phyloP scores from a whole-genome alignment of 2,888 invertebrate genomes.

The Hyles lineata region DNA sequence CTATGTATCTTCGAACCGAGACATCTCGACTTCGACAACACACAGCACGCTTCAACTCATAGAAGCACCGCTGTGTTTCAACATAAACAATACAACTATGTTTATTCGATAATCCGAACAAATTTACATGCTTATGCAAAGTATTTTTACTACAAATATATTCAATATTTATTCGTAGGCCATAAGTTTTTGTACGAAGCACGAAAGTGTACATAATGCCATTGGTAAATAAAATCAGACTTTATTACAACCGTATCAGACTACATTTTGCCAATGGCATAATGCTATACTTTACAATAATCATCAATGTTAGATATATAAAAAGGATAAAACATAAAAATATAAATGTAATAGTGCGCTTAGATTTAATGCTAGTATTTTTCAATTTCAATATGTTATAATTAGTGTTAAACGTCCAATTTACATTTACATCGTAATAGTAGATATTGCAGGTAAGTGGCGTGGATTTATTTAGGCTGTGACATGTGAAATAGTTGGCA shows the following conservation, averaged over 20 bases:
- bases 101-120: constrained; percentile 6
- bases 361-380: not conserved
- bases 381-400: constrained; percentile 1
- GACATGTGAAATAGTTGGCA: constrained; percentile 19
- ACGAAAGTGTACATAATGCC: not conserved
- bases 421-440: constrained; percentile 2
- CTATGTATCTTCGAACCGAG: not conserved
- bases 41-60: not conserved
- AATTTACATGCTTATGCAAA: constrained; percentile 8
- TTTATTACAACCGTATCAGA: not conserved
- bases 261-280: not conserved
- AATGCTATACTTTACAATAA: not conserved
- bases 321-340: not conserved
- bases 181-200: not conserved
- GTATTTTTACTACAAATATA: constrained; percentile 23
- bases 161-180: constrained; percentile 15
- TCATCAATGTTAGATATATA: not conserved
- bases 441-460: constrained; percentile 5
- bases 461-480: constrained; percentile 28
- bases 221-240: not conserved
- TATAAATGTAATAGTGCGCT: not conserved
- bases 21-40: not conserved
- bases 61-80: not conserved
- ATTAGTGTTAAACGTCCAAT: constrained; percentile 21
- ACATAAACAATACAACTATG: not conserved